Base-by-base conservation (phyloP, 2,797 vertebrate species). In the Octomys mimax region DNA sequence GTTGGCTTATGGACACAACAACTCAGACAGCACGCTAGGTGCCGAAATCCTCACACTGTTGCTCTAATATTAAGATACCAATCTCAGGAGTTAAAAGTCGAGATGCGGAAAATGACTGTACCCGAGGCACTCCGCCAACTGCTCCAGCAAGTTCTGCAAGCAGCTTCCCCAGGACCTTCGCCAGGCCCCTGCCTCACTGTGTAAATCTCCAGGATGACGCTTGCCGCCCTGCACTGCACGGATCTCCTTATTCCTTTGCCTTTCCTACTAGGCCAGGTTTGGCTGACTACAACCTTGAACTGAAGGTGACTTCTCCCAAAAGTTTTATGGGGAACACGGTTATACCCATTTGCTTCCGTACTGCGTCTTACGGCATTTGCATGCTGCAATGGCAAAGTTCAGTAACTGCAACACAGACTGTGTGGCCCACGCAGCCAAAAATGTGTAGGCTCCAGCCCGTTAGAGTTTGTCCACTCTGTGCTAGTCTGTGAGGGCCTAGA, bases 61-160 rank as follows among this genome's bases (percentile, higher is more conserved):
- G 46, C 68, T 59, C 0, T 94, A 52, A 84, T n/a, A 24, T 66
- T 71, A 89, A 85, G 70, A 90, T 26, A 4, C 26, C 26, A 22
- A 42, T 42, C 36, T 57, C 70, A 82, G 24, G 71, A 42, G 42
- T 39, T n/a, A 64, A 80, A 94, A 68, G 66, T 59, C 24, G 33
- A 83, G 62, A 83, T 66, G 3, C 11, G 79, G 39, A 73, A 39
- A 92, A 68, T 91, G 62, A 88, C 52, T 88, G 82, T 77, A 39
- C 81, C 82, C 52, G 82, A 89, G 36, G 52, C n/a, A 85, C n/a
- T 54, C 26, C 70, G 31, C 52, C 87, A 33, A 79, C 83, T 81
- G 78, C 73, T 91, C 83, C 22, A 90, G 46, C 6, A 81, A 84
- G 10, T 86, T 70, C 91, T 68, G 90, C 66, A 73, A 86, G 54